phyloP scores from a whole-genome alignment of 64 coral and sea anemone species.

The Exaiptasia diaphana region DNA sequence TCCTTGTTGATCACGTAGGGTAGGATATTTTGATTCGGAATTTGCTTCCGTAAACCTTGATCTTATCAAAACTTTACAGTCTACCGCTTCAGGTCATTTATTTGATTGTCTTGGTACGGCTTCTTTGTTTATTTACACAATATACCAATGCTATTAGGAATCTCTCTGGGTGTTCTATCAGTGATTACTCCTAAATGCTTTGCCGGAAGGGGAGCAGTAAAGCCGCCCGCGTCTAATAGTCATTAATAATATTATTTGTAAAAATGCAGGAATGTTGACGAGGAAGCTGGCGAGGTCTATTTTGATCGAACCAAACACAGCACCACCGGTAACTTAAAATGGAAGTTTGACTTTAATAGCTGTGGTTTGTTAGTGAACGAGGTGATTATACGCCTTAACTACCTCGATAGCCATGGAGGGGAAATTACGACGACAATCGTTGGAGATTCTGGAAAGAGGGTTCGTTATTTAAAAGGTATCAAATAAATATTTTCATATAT shows the following conservation, averaged over 20 bases:
- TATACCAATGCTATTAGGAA: too few relatives aligned
- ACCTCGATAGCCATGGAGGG: conserved; percentile 56
- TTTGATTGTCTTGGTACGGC: neutral
- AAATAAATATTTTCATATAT: neutral
- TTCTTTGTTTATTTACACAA: too few relatives aligned
- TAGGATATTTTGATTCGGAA: neutral
- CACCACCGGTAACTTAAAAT: conserved; percentile 75
- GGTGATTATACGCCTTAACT: conserved; percentile 66
- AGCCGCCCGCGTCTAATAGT: too few relatives aligned
- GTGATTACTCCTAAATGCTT: too few relatives aligned
- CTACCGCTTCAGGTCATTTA: neutral
- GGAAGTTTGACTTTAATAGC: conserved; percentile 81
- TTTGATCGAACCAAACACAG: conserved; percentile 50
- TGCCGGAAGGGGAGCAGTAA: too few relatives aligned
- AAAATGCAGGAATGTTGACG: neutral
- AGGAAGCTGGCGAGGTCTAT: conserved; percentile 57
- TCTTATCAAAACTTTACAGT: neutral
- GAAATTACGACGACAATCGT: conserved; percentile 72
- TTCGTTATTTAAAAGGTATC: conserved; percentile 80
- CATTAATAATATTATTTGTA: too few relatives aligned
- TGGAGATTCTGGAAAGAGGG: conserved; percentile 52
- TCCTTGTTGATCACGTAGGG: neutral
- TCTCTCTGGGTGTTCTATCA: too few relatives aligned
- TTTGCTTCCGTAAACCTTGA: too few relatives aligned
- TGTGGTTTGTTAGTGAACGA: conserved; percentile 89